Evolutionary conservation across 2,797 vertebrate species (phyloP).

Genomic region (Cirrhinus molitorella): DNA sequence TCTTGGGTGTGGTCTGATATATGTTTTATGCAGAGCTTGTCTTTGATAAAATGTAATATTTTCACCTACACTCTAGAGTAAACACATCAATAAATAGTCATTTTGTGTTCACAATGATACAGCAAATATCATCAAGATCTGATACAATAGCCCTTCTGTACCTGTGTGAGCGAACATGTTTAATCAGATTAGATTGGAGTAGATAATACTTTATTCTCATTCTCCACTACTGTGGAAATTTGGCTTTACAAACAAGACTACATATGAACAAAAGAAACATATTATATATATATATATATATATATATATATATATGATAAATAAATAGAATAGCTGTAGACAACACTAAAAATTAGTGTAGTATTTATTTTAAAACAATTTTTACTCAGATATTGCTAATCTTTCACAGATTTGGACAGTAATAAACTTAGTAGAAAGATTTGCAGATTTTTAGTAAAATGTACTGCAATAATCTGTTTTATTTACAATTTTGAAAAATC

Average conservation of each 20-base stretch:
- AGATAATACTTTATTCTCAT: background rate
- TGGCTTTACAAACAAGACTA: background rate
- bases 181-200: background rate
- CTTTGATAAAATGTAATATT: constrained; percentile 30
- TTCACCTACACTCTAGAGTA: constrained; percentile 12
- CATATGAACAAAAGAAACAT: background rate
- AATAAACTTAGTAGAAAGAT: too few relatives aligned
- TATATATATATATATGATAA: background rate
- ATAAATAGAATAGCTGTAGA: background rate
- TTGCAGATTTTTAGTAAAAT: too few relatives aligned
- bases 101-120: constrained; percentile 1
- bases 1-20: constrained; percentile 53
- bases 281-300: too few relatives aligned
- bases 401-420: too few relatives aligned
- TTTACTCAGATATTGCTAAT: too few relatives aligned
- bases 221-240: background rate
- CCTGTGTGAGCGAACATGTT: background rate
- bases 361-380: too few relatives aligned
- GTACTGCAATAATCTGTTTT: too few relatives aligned
- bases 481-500: too few relatives aligned
- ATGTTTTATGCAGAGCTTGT: constrained; percentile 31
- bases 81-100: constrained; percentile 15
- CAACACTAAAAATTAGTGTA: too few relatives aligned
- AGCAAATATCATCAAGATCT: constrained; percentile 15
- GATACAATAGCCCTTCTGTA: background rate